Base-by-base conservation (phyloP, 2,888 invertebrate genomes). In the Teleiodes luculella region DNA sequence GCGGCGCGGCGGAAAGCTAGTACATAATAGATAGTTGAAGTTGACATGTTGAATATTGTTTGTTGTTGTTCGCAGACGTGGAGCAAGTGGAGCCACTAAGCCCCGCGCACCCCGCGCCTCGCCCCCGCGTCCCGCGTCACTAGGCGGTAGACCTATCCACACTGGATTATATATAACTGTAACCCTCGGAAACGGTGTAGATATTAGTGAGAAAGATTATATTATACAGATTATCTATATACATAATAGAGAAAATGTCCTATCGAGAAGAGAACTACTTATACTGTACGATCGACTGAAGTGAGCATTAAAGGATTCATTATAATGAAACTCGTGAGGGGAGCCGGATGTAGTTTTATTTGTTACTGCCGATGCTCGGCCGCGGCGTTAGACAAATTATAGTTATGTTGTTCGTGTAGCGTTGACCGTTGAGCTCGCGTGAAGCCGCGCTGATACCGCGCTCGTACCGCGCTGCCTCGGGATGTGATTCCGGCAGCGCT, bases 171-270 rank as follows among this genome's bases (percentile, higher is more conserved):
- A 79, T 79, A 80, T 78, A 80, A 80, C 76, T 83, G 81, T 83
- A 84, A 85, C 83, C 83, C 82, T 78, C 78, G 85, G 81, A 81
- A 80, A 79, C 86, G 88, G 88, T 89, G 87, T 89, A 89, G 88
- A 89, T 89, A 88, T 86, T 88, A 89, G 86, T 86, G 86, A 88
- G 84, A 87, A 84, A 88, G 82, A 83, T 84, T 87, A 86, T 87
- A 85, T 84, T 81, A 88, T 85, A 88, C 86, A 87, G 86, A 87
- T 86, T 87, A 87, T 86, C 86, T 87, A 86, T 88, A 86, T 87
- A 87, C 83, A 86, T 81, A 83, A 80, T 84, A 86, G 84, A 85
- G 78, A 83, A 80, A 84, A 85, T 82, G 86, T 85, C 85, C 86
- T 86, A 84, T 83, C 82, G 82, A 83, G 80, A 83, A 72, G 77